phyloP scores from a whole-genome alignment of 2,113 vertebrate species.

The Podarcis raffonei region DNA sequence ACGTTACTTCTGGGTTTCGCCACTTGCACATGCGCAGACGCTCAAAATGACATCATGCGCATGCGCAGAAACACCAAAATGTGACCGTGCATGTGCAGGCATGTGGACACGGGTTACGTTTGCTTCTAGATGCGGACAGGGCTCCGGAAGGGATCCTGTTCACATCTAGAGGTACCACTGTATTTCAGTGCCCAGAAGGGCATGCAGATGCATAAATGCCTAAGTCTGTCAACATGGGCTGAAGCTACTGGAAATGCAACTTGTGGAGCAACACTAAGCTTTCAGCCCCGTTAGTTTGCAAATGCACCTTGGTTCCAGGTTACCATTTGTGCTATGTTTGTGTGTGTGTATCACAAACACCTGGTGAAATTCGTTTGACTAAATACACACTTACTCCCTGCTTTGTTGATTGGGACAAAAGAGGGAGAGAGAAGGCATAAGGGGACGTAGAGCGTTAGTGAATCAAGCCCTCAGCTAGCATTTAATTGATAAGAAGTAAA shows the following conservation, averaged over 20 bases:
- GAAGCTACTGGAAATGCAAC: not conserved
- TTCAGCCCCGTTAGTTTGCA: conserved; percentile 15
- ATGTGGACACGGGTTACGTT: no score
- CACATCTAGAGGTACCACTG: no score
- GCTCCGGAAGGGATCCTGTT: no score
- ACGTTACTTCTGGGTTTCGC: no score
- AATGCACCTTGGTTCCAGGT: not conserved
- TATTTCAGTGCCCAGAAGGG: not conserved
- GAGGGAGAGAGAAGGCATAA: conserved; percentile 60
- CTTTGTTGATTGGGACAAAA: conserved; percentile 79
- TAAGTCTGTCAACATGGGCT: not conserved
- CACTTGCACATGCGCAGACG: no score
- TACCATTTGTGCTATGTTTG: not conserved
- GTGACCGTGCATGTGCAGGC: no score
- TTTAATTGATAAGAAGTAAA: conserved; percentile 89
- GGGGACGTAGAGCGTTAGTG: conserved; percentile 79
- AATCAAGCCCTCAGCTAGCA: conserved; percentile 85
- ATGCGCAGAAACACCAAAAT: no score
- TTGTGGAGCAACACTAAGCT: not conserved
- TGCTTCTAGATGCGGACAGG: no score
- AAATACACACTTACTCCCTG: conserved; percentile 69
- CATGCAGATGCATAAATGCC: not conserved
- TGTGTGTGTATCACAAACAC: conserved; percentile 20
- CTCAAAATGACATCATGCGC: no score
- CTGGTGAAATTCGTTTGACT: conserved; percentile 56